Evolutionary conservation across 2,113 vertebrate genomes (phyloP).

Genomic region (Calypte anna): DNA sequence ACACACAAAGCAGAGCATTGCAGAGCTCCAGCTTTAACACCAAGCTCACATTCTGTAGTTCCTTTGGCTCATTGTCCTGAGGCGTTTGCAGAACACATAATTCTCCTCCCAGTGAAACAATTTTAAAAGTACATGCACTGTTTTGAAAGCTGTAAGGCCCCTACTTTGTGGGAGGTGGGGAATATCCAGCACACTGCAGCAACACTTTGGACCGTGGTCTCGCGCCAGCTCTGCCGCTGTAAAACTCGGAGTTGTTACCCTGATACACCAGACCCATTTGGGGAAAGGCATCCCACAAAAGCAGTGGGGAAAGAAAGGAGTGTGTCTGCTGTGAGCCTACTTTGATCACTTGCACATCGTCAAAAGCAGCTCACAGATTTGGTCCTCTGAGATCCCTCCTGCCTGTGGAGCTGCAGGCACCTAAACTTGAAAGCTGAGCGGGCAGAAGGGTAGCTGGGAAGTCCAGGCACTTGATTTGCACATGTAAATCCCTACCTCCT

Average conservation of each 20-base stretch:
- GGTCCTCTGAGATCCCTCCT: neutral
- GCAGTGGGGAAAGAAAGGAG: neutral
- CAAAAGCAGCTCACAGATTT: neutral
- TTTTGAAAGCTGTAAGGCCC: constrained; percentile 49
- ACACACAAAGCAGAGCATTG: constrained; percentile 55
- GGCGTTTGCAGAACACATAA: constrained; percentile 47
- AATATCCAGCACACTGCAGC: neutral
- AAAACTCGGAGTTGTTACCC: neutral
- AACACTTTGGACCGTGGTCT: neutral
- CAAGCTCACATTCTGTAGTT: constrained; percentile 60
- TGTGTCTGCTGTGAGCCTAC: neutral
- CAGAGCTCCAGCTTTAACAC: constrained; percentile 38
- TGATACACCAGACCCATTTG: neutral
- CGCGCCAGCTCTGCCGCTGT: neutral
- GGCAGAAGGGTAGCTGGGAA: neutral
- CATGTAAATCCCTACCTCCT: neutral
- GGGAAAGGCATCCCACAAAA: neutral
- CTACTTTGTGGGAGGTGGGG: constrained; percentile 50
- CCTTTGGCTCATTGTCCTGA: constrained; percentile 64
- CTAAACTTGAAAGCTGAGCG: neutral
- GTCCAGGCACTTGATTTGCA: neutral
- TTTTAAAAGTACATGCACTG: constrained; percentile 48
- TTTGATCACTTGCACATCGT: constrained; percentile 14
- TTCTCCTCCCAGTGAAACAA: constrained; percentile 44
- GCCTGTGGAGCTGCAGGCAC: neutral